phyloP scores from a whole-genome alignment of 2,888 invertebrate species.

The Volucella zonaria region DNA sequence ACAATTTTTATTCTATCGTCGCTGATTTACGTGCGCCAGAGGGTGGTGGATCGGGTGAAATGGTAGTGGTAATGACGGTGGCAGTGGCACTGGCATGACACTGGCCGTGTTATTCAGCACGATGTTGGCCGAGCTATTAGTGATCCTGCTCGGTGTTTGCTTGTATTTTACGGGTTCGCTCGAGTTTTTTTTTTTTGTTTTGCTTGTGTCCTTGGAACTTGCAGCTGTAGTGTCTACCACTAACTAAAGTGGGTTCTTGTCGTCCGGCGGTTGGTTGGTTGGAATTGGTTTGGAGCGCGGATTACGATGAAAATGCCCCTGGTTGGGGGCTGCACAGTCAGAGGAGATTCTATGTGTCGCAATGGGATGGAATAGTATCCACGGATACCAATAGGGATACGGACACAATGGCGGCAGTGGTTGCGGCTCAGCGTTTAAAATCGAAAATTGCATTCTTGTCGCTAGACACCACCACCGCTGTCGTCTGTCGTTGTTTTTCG shows the following conservation, averaged over 20 bases:
- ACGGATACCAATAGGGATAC: not conserved
- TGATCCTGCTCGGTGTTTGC: conserved; percentile 38
- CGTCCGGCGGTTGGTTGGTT: conserved; percentile 23
- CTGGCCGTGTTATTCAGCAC: conserved; percentile 51
- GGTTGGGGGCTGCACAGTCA: conserved; percentile 45
- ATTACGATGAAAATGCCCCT: conserved; percentile 63
- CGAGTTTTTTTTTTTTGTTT: conserved; percentile 13
- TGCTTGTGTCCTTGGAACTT: conserved; percentile 1
- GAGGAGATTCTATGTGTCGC: conserved; percentile 11
- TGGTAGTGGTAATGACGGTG: not conserved
- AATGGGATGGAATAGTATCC: too few species aligned
- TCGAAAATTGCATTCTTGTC: conserved; percentile 60
- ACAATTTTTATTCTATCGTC: conserved; percentile 63
- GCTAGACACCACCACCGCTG: conserved; percentile 18
- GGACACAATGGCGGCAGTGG: conserved; percentile 66
- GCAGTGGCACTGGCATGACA: not conserved
- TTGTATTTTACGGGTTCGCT: conserved; percentile 21
- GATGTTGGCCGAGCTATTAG: conserved; percentile 66
- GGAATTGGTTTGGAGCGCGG: conserved; percentile 62
- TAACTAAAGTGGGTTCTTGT: conserved; percentile 58
- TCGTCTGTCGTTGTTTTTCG: not conserved
- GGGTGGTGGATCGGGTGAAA: conserved; percentile 15
- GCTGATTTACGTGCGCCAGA: conserved; percentile 64
- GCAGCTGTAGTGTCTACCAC: conserved; percentile 42
- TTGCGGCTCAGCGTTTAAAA: conserved; percentile 58